Evolutionary conservation across 2,113 vertebrate species (phyloP).

Genomic region (Microcebus lehilahytsara): DNA sequence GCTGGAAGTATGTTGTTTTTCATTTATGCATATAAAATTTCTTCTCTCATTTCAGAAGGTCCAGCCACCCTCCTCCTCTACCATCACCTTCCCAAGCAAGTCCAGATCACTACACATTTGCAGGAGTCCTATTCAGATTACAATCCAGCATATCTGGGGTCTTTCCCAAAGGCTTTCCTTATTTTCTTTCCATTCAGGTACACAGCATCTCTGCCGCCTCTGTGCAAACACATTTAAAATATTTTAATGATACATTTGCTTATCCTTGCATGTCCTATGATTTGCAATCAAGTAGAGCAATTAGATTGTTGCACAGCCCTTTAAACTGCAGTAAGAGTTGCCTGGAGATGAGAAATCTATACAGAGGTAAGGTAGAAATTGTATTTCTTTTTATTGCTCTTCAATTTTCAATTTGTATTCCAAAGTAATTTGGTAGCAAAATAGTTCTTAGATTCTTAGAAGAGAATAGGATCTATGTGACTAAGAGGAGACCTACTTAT

Average conservation of each 20-base stretch:
- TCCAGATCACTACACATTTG: background rate
- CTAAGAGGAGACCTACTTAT: constrained; percentile 47
- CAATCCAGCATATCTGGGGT: background rate
- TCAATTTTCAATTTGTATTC: constrained; percentile 71
- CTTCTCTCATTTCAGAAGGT: background rate
- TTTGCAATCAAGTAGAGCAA: constrained; percentile 59
- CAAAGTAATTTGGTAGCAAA: constrained; percentile 55
- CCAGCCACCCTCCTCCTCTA: background rate
- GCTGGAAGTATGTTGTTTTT: background rate
- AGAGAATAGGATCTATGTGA: constrained; percentile 70
- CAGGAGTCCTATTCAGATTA: background rate
- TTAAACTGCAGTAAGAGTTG: constrained; percentile 39
- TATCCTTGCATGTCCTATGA: background rate
- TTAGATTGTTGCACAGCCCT: background rate
- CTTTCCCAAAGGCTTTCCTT: background rate
- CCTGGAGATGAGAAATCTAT: constrained; percentile 57
- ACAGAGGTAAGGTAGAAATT: constrained; percentile 57
- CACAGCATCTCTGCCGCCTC: background rate
- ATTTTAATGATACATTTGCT: constrained; percentile 59
- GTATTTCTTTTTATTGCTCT: constrained; percentile 62
- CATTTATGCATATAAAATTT: background rate
- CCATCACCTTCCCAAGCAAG: background rate
- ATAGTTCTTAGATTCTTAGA: constrained; percentile 37
- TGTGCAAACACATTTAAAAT: constrained; percentile 46
- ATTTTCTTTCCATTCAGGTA: background rate